phyloP scores from a whole-genome alignment of 2,797 vertebrate species.

The Varecia variegata region DNA sequence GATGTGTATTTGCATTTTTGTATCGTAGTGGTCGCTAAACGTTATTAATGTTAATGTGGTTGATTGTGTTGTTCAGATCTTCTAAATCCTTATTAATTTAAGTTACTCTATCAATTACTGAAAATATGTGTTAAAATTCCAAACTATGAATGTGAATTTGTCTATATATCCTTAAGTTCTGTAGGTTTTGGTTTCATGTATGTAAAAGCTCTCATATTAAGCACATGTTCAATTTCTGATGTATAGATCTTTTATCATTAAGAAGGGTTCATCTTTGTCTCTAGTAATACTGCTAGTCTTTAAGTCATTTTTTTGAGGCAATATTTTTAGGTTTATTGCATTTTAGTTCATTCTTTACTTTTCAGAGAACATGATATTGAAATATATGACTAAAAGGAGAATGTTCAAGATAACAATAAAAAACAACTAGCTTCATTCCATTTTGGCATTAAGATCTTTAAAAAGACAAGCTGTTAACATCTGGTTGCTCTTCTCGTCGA shows the following conservation, averaged over 20 bases:
- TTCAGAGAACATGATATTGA: slow-evolving; percentile 35
- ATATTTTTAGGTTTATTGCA: background rate
- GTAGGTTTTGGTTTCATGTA: background rate
- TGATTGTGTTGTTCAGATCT: background rate
- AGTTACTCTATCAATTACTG: background rate
- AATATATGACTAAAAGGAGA: background rate
- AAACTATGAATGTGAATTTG: background rate
- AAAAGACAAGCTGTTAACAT: slow-evolving; percentile 15
- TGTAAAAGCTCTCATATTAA: background rate
- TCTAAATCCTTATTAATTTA: background rate
- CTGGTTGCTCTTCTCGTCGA: background rate
- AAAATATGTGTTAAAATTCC: background rate
- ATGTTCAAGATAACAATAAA: background rate
- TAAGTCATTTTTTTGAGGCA: background rate
- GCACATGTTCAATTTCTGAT: background rate
- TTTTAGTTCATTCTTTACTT: slow-evolving; percentile 15
- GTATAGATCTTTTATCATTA: background rate
- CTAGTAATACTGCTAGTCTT: background rate
- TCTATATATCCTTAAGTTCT: background rate
- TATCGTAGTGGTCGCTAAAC: background rate
- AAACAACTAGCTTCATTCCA: slow-evolving; percentile 11
- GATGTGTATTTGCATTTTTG: background rate
- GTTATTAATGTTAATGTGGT: background rate
- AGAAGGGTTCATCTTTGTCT: background rate
- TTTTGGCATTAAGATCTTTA: slow-evolving; percentile 7